Evolutionary conservation across 2,888 invertebrate species (phyloP), one percentile per base, ranked within the genome.

Genomic region (Mesochorus sp.): DNA sequence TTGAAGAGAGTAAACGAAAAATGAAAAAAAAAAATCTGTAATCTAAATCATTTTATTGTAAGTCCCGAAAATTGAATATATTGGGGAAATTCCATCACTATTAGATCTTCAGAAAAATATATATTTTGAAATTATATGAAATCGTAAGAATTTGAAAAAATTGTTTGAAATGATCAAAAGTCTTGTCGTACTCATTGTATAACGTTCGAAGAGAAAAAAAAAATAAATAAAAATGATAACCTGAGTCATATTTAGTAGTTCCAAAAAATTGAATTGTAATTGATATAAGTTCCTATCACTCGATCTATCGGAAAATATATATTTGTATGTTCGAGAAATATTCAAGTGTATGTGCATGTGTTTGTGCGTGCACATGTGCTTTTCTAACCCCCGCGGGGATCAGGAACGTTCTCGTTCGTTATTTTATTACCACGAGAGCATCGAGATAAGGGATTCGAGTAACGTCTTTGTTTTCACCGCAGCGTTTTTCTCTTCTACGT

Each of bases 401-500:
- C 82, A 80, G 76, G 82, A 83, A 86, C 88, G 86, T 89, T 89
- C n/a, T n/a, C 89, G 86, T 87, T 87, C 88, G 86, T 89, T 90
- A 90, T 90, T 91, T 90, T 78, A 78, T 78, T 89, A 90, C 89
- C 3, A 31, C 6, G 12, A 12, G 14, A 88, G 87, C 87, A 85
- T 80, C 76, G 72, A 86, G 89, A 89, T 89, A 90, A 88, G 85
- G 84, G 59, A 17, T 34, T 80, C 85, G 85, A 87, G 84, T 89
- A 88, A 90, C 87, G 89, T 91, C 90, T 90, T 90, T 91, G 90
- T 90, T 91, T 90, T 90, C 89, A 86, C 86, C 88, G 87, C 87
- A 84, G 82, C 85, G 83, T 85, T 84, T 83, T 76, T 34, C 42
- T 19, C 37, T 24, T 37, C 1, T 10, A 37, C 12, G 5, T 8